Base-by-base conservation (phyloP, 1,140 invertebrate genomes). In the Magallana gigas region DNA sequence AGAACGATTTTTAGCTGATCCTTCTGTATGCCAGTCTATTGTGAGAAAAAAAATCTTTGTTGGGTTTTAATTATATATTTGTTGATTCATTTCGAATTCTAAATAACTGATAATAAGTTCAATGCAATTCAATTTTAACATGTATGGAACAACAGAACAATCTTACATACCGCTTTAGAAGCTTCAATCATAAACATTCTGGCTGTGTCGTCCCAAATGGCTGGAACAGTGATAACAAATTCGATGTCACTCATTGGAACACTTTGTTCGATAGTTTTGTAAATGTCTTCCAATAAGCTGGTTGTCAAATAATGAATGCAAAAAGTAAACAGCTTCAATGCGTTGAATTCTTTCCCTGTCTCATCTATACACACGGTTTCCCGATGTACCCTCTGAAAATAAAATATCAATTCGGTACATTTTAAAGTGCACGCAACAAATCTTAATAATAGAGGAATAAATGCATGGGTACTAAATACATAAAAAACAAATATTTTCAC, bases 161-260 rank as follows among this genome's bases (percentile, higher is more conserved):
- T 48, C 36, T 48, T 48, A 48, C 36, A 2, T 48, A 48, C 68
- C 12, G 68, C 36, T 76, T 76, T 11, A 23, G 68, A 18, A 76
- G 68, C 68, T 12, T 18, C 23, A 29, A 76, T 76, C 68, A 76
- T 76, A 12, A 76, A 76, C 68, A 76, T 76, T 12, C 36, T 76
- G 0, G 68, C 68, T 12, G 68, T 76, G 68, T 76, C 68, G 23
- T 76, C 68, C 68, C 68, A 76, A 29, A 76, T 76, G 23, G 68
- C 29, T 76, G 68, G 68, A 2, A 76, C 68, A 8, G 68, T 76
- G 68, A 76, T 76, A 23, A 76, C 68, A 76, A 76, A 76, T 12
- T 76, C 68, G 14, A 76, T 76, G 23, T 76, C 68, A 29, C 68
- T 76, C 23, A 76, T 3, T 76, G 23, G 11, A 12, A 76, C 36